Percentiles rank a stretch among this genome's conserved stretches.
Conservation (phyloP, 2,113 vertebrate species). For the Strigops habroptila region DNA sequence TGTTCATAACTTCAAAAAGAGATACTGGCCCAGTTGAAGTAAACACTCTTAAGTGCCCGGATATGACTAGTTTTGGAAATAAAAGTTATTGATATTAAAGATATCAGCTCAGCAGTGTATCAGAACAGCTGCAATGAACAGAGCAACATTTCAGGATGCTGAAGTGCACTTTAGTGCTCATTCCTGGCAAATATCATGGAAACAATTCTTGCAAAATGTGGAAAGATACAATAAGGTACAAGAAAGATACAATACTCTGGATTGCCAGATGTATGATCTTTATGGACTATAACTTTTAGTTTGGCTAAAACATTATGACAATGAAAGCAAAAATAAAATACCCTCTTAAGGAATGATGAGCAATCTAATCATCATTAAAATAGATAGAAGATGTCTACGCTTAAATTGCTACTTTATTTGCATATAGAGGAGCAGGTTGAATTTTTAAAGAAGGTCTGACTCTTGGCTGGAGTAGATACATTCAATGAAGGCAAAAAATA, state of each 20-base stretch:
- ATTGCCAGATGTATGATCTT: neutral
- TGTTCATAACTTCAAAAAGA: constrained; percentile 19
- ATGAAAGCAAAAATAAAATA: neutral
- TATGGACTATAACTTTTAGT: neutral
- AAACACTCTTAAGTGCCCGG: constrained; percentile 2
- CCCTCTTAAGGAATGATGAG: neutral
- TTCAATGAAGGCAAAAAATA: neutral
- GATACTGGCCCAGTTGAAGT: neutral
- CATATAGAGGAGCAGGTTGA: neutral
- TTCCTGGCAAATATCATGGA: neutral
- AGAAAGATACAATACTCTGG: no score
- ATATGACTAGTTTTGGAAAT: constrained; percentile 12
- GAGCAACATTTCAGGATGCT: neutral
- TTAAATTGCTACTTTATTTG: neutral
- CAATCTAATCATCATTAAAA: neutral
- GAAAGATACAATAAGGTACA: neutral
- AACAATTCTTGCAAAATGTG: neutral
- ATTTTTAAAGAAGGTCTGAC: neutral
- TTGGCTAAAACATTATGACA: neutral
- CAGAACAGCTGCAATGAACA: neutral
- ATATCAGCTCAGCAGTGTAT: neutral
- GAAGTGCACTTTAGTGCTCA: neutral
- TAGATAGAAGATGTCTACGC: neutral
- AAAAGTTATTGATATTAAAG: constrained; percentile 10
- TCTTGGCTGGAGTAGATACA: neutral